Base-by-base conservation (phyloP, 2,113 vertebrate genomes). In the Indri indri region DNA sequence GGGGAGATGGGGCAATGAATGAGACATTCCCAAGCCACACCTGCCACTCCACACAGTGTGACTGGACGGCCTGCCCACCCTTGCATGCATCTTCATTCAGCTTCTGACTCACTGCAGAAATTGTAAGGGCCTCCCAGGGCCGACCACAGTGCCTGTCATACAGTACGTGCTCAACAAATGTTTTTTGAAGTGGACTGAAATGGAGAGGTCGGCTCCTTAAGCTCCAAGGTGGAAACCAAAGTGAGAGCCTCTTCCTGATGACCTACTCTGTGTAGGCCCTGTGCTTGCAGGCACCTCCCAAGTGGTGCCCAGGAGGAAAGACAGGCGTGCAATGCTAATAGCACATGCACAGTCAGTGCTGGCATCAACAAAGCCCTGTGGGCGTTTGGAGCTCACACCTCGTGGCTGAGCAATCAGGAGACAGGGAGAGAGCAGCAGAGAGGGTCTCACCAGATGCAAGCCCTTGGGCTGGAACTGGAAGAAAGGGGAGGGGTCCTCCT, bases 331-430 rank as follows among this genome's bases (percentile, higher is more conserved):
- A 73, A 70, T 32, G 57, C n/a, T 18, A 71, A 13, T 5, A 71
- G 59, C 34, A 40, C 0, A 0, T 8, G 54, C 37, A 59, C 27
- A 37, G 1, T 23, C 32, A 37, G 18, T 14, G 20, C 25, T 25
- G 12, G 37, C 61, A 77, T 47, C 66, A 61, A 54, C 32, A 59
- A 30, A 84, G 61, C 30, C 34, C 52, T 79, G 1, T 9, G 50
- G 50, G 77, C 68, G 45, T 65, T 42, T n/a, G 37, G 87, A 63
- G 30, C 42, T 63, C 18, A 71, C 32, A 17, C 7, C 17, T 22
- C 3, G 12, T 8, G 50, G n/a, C 77, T 94, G 86, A 61, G 61
- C 11, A 10, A 70, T 70, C 54, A 79, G 47, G 34, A 92, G 76
- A 10, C 37, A 54, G n/a, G 20, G 42, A 54, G 16, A 37, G 12